These are phyloP conservation scores for Epistrophe eligans DNA, from an alignment of 2,888 invertebrate genomes.

Conservation along the genomic window DNA sequence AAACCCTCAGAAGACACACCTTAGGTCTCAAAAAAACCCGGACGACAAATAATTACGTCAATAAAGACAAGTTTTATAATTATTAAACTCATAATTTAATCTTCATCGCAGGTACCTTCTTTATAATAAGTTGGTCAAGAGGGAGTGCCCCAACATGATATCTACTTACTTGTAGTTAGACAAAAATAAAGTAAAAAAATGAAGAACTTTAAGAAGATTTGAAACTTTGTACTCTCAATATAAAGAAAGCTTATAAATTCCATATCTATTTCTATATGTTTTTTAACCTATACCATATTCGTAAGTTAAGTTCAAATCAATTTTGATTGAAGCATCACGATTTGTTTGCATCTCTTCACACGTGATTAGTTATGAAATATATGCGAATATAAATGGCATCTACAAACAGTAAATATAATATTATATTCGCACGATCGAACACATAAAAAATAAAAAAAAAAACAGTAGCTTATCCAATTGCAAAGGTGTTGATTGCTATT, in stretches of 20 bases:
- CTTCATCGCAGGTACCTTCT: conserved; percentile 19
- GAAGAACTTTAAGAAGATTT: conserved; percentile 8
- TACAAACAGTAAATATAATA: conserved; percentile 47
- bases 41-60: conserved; percentile 8
- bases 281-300: background rate
- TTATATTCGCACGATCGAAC: conserved; percentile 39
- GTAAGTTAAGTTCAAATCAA: conserved; percentile 16
- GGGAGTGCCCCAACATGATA: conserved; percentile 18
- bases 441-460: background rate
- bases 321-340: conserved; percentile 48
- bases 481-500: conserved; percentile 61
- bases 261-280: background rate
- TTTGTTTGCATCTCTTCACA: conserved; percentile 33
- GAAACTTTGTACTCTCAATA: background rate
- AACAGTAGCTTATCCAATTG: conserved; percentile 33
- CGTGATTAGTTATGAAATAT: conserved; percentile 54
- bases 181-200: background rate
- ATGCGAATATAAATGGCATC: conserved; percentile 42
- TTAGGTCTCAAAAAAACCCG: background rate
- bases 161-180: background rate
- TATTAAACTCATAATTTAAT: conserved; percentile 22
- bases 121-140: conserved; percentile 25
- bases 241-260: conserved; percentile 15
- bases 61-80: conserved; percentile 23
- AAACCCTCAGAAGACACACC: conserved; percentile 15